phyloP scores from a whole-genome alignment of 2,113 vertebrate genomes.

The Burhinus oedicnemus region DNA sequence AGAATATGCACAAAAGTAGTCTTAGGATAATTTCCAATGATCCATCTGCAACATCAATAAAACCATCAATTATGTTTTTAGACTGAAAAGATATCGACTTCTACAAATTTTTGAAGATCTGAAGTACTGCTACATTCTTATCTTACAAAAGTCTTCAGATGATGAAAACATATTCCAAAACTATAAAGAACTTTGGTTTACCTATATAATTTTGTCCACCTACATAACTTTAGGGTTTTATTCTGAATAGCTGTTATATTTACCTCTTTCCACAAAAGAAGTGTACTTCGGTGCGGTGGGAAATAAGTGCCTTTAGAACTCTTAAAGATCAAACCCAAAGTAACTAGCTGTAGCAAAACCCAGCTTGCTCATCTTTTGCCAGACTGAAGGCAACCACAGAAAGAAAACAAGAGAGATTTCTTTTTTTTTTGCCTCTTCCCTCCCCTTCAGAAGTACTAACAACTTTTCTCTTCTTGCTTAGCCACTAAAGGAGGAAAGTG shows the following conservation, averaged over 20 bases:
- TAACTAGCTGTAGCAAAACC: constrained; percentile 24
- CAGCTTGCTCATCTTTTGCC: background rate
- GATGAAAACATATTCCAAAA: background rate
- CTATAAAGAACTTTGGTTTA: background rate
- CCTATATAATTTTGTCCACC: background rate
- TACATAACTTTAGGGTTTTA: background rate
- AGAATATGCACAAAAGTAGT: background rate
- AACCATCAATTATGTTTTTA: background rate
- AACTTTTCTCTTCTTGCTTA: constrained; percentile 60
- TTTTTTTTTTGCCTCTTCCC: background rate
- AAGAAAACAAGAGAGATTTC: constrained; percentile 3
- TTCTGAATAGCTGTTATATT: background rate
- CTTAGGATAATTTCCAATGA: background rate
- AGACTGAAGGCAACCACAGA: background rate
- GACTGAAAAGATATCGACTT: background rate
- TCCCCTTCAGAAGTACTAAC: constrained; percentile 47
- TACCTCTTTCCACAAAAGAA: background rate
- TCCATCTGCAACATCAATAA: background rate
- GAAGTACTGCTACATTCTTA: background rate
- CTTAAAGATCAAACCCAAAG: background rate
- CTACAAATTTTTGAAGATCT: background rate
- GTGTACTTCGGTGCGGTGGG: background rate
- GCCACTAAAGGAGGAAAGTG: constrained; percentile 59
- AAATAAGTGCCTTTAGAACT: constrained; percentile 12
- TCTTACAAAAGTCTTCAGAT: background rate